Base-by-base conservation (phyloP, 1,140 invertebrate genomes). In the Drosophila paulistorum region DNA sequence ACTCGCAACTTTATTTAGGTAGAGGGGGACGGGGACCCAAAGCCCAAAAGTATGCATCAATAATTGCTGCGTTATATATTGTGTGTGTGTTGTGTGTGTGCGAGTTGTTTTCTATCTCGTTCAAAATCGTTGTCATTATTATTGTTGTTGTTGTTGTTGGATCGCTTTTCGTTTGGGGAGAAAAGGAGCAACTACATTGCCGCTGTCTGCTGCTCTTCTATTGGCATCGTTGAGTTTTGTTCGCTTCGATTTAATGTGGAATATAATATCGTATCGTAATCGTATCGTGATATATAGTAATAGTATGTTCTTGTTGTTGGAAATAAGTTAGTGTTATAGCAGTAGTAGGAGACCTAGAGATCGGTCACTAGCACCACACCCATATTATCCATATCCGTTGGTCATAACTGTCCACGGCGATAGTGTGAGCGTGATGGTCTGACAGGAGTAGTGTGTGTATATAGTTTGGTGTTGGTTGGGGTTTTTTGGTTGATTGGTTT, bases 391-490 rank as follows among this genome's bases (percentile, higher is more conserved):
- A 51, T 11, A 51, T 51, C 45, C 81, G 77, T 78, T 77, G 87
- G 91, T 92, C 89, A 92, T 77, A 92, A 91, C 61, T 85, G 89
- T 76, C 90, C 90, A 79, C 91, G 81, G 69, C 91, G 91, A 74
- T 80, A 92, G 79, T 90, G 89, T 79, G 90, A 91, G 59, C 90
- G 87, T 77, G 91, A 91, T 79, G 89, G 91, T 84, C 91, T 92
- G 45, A 91, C 77, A 70, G 54, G 41, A 51, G 64, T 70, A 30
- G 62, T 77, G 35, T 64, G 48, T 64, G 54, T 55, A 17, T 79
- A 13, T 62, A 54, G 39, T 69, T 61, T 23, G 20, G 39, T 55
- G 23, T 26, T 26, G 23, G 23, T 26, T 26, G 23, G 23, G 23
- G 3, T 26, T 26, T 33, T 67, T 61, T 42, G 48, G 70, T 58